Evolutionary conservation across 2,797 vertebrate species (phyloP), one percentile per base, ranked within the genome.

Genomic region (Coracias cyanogaster): DNA sequence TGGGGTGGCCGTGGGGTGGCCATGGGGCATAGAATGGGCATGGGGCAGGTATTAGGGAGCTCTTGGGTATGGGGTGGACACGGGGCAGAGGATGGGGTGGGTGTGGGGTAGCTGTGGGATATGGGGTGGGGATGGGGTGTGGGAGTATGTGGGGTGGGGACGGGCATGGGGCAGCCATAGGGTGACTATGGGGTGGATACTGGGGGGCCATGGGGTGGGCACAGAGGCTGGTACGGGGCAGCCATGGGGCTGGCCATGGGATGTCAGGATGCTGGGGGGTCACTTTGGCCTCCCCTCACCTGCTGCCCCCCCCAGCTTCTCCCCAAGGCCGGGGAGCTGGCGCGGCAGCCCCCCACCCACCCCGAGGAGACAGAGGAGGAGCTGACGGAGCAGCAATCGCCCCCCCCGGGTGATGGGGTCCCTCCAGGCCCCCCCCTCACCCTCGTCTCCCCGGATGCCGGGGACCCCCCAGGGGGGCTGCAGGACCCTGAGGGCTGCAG

Each of bases 291-390:
- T 21, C 24, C 48, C 33, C 43, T 10, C 17, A 14, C 45, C 33
- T 20, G 29, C 14, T 16, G 2, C 25, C 35, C 22, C 49, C 33
- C n/a, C 14, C 86, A 79, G 73, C 39, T 66, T 66, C 88, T 90
- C 25, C 60, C 66, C 66, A 72, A 79, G 55, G 15, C 10, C 1
- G 82, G 54, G 43, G 89, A 91, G 70, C 77, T 91, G 57, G 22
- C 69, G 1, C 82, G 89, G 76, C 69, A 69, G 62, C 89, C 82
- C 64, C 77, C 77, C 43, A 86, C 82, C 20, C 82, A 91, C 77
- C 89, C 76, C 8, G 89, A 91, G 89, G 89, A 91, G 82, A 91
- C 89, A 1, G 89, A 91, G 70, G 89, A 91, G 77, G 89, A 91
- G 76, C 62, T 91, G 82, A 91, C 89, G 6, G 89, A 91, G 76